A percentile compares a stretch with the other conserved stretches of the same genome.
These are phyloP conservation scores for Chrysaora quinquecirrha DNA, from an alignment of 30 jellyfish, hydroid and myxozoan species.

Conservation along the genomic window DNA sequence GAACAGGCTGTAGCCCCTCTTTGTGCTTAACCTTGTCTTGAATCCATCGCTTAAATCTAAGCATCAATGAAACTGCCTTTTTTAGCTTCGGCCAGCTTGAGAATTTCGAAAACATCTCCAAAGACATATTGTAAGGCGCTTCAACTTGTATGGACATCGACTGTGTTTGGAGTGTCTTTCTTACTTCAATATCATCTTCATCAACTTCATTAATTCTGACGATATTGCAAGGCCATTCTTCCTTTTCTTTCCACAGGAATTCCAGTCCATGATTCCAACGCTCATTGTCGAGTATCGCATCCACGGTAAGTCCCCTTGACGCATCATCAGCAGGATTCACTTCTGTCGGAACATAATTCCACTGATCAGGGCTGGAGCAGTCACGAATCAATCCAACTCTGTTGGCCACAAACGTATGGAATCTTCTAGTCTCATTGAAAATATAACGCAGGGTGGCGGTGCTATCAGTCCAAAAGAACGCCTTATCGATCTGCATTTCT, in stretches of 20 bases:
- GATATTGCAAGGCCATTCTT: background rate
- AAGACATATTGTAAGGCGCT: background rate
- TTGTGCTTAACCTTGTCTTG: background rate
- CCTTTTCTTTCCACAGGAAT: background rate
- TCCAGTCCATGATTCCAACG: background rate
- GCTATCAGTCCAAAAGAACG: conserved; percentile 1
- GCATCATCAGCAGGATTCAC: background rate
- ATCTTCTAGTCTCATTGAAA: background rate
- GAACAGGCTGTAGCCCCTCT: background rate
- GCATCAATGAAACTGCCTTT: background rate
- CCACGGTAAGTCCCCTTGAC: background rate
- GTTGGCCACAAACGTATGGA: conserved; percentile 1
- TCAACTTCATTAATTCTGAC: background rate
- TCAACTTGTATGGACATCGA: background rate
- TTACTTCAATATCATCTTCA: background rate
- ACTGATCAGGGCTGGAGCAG: background rate
- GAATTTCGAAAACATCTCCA: background rate
- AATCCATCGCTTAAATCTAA: background rate
- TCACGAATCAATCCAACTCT: background rate
- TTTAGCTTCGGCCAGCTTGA: background rate
- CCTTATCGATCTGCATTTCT: background rate
- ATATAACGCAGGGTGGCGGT: conserved; percentile 2
- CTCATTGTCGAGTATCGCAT: background rate
- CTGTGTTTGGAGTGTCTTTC: conserved; percentile 1
- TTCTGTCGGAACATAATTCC: background rate